These are phyloP conservation scores for rat (Rattus norvegicus) DNA, from an alignment of 2,113 vertebrate genomes.

Conservation along the genomic window GRCr8 NC_086039.1:111093001-111093500, in stretches of 20 bases:
- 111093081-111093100: not conserved
- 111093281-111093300: conserved; percentile 28
- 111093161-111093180: too few species aligned
- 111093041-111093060: not conserved
- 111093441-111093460: not conserved
- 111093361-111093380: not conserved
- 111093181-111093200: too few species aligned
- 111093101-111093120: too few species aligned
- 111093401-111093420: not conserved
- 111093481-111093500: not conserved
- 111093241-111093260: not conserved
- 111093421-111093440: not conserved
- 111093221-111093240: not conserved
- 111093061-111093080: conserved; percentile 29
- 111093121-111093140: too few species aligned
- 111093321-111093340: conserved; percentile 44
- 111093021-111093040: not conserved
- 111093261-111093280: conserved; percentile 8
- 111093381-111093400: not conserved
- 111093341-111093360: conserved; percentile 36
- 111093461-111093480: conserved; percentile 35
- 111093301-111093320: conserved; percentile 26
- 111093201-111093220: not conserved
- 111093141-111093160: too few species aligned
- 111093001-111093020: conserved; percentile 34